Evolutionary conservation across 2,888 invertebrate genomes (phyloP).

Genomic region (Mythimna ferrago): DNA sequence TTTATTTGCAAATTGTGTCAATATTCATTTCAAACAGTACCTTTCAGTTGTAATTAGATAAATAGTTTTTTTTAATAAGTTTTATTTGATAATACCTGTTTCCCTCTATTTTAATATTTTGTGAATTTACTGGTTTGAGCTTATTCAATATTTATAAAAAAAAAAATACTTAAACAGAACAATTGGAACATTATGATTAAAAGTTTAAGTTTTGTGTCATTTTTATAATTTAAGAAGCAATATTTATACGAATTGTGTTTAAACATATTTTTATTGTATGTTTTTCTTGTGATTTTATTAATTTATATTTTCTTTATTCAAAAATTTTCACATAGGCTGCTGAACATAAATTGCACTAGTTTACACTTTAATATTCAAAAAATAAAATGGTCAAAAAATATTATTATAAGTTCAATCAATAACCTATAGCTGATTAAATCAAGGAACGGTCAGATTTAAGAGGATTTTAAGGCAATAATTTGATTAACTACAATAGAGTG

Average conservation of each 20-base stretch:
- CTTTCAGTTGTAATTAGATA: not conserved
- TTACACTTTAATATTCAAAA: not conserved
- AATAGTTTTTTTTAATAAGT: not conserved
- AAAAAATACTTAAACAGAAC: not conserved
- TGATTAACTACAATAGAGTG: too few relatives aligned
- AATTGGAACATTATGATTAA: constrained; percentile 7
- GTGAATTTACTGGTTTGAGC: not conserved
- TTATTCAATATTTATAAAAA: not conserved
- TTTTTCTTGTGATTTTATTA: constrained; percentile 62
- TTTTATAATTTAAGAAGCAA: constrained; percentile 56
- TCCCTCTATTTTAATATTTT: not conserved
- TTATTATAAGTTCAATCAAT: not conserved
- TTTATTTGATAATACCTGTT: too few relatives aligned
- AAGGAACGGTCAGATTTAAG: too few relatives aligned
- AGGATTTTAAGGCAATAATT: too few relatives aligned
- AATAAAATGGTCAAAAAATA: not conserved
- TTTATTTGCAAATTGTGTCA: constrained; percentile 8
- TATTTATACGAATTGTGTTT: constrained; percentile 66
- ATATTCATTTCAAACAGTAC: not conserved
- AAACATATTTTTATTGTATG: constrained; percentile 61
- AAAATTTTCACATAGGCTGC: constrained; percentile 26
- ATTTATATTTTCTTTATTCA: constrained; percentile 50
- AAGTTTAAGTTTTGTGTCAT: constrained; percentile 45
- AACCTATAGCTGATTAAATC: not conserved
- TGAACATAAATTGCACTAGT: constrained; percentile 10